Base-by-base conservation (phyloP, 2,888 invertebrate species). In the Camponotus fellah region DNA sequence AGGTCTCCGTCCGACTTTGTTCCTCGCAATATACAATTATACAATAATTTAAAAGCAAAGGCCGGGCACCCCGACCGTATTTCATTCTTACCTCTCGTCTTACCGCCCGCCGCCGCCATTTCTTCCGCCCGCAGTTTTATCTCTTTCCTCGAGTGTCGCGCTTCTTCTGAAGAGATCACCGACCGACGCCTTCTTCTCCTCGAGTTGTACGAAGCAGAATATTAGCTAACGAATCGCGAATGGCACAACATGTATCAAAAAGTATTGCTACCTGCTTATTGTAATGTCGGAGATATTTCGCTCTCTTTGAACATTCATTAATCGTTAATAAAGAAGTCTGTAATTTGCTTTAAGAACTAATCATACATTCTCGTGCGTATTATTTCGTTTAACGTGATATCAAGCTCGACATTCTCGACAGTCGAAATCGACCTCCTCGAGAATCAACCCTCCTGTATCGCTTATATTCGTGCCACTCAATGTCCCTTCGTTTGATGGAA, bases 31-130 rank as follows among this genome's bases (percentile, higher is more conserved):
- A 91, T 93, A 93, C 92, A 93, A 93, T 93, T 92, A 93, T 91
- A 91, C 88, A 92, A 93, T 93, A 93, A 93, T 93, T 92, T 89
- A 90, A 92, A 92, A 92, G 91, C 91, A 92, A 91, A 90, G 88
- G 80, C 76, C 82, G 77, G 68, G 83, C 86, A n/a, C 75, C 83
- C 75, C 83, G 85, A 84, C 65, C 85, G 86, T 91, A 89, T 92
- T 92, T 91, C 86, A 91, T 89, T 89, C 85, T 85, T 86, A 72
- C 83, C 76, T 74, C 83, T 74, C 81, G 60, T 76, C 56, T 56
- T 66, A 64, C 68, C 46, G 46, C 46, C 49, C 85, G 77, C 83
- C 72, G 69, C 86, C 86, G 58, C 53, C 26, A 60, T 66, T 82
- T 84, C 76, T 75, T 83, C 69, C 84, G 37, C 72, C n/a, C 60